Evolutionary conservation across 2,888 invertebrate species (phyloP), one percentile per base, ranked within the genome.

Genomic region (Microplitis deprimator): DNA sequence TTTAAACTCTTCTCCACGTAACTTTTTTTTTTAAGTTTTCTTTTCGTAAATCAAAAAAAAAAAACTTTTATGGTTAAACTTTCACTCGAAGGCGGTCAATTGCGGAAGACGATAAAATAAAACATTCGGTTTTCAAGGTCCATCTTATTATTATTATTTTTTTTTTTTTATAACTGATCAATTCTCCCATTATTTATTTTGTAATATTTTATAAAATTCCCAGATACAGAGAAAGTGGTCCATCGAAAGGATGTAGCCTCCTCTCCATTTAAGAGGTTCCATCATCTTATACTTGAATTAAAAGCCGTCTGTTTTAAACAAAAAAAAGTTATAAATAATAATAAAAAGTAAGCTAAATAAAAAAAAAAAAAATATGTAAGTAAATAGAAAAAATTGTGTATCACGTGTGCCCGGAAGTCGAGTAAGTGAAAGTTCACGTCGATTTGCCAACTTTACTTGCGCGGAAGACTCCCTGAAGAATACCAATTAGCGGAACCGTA

Each of bases 401-500:
- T 69, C 70, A 73, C 77, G 77, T 64, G 74, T 74, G 70, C 77
- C 74, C 73, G 73, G 77, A 77, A 74, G 77, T 70, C 39, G 70
- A 65, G 39, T 70, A 39, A 77, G 77, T 77, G 77, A 77, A 77
- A 77, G 77, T 77, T 60, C 65, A 67, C 68, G 65, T 70, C 71
- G 77, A 77, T 77, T 77, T 77, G 77, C 77, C 77, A 77, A 77
- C 72, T 17, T 64, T 39, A 65, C 61, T 67, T 71, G 71, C 60
- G 67, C 69, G 74, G 75, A 75, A 75, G 75, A 75, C 40, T 69
- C 69, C 69, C 60, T 65, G 69, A 74, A 61, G 77, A 77, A 77
- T 77, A 77, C 73, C 77, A 77, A 77, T 77, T 77, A 77, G 77
- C 74, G 70, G 72, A 77, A 70, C 74, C 71, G 68, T 77, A 69